Conservation (phyloP, 2,888 invertebrate species). For the Cryptocephalus moraei region DNA sequence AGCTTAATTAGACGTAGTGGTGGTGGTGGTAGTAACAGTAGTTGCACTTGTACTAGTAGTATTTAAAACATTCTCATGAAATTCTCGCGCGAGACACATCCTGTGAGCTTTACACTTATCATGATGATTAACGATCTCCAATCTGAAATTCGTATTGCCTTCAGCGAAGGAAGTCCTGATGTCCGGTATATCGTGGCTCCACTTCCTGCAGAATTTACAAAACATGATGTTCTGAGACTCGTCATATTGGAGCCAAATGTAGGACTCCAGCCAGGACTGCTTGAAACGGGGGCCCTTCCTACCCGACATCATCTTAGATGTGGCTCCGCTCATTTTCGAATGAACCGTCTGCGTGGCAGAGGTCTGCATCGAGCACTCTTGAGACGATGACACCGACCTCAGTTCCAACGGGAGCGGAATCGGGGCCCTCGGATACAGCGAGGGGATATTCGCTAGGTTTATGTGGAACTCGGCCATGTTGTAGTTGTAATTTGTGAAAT, state of each 20-base stretch:
- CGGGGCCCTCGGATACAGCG: constrained; percentile 16
- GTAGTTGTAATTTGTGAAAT: constrained; percentile 3
- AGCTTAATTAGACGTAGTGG: too few species aligned
- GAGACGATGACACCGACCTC: constrained; percentile 22
- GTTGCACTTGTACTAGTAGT: background rate
- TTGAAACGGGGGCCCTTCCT: constrained; percentile 57
- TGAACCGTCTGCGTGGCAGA: constrained; percentile 1
- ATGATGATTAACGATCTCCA: constrained; percentile 71
- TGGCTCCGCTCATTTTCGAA: background rate
- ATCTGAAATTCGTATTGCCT: constrained; percentile 64
- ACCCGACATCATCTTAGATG: constrained; percentile 7
- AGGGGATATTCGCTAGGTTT: constrained; percentile 13
- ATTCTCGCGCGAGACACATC: constrained; percentile 48
- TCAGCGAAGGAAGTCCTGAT: constrained; percentile 71
- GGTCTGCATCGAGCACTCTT: constrained; percentile 36
- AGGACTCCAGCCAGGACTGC: constrained; percentile 55
- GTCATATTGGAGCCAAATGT: constrained; percentile 66
- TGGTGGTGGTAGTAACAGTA: too few species aligned
- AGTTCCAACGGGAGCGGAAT: constrained; percentile 25
- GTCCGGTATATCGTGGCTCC: constrained; percentile 59
- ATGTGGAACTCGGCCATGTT: constrained; percentile 4
- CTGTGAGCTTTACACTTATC: constrained; percentile 70
- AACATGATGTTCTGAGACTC: constrained; percentile 58
- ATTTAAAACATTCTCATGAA: constrained; percentile 21
- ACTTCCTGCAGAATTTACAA: constrained; percentile 63